Base-by-base conservation (phyloP, 2,797 vertebrate genomes). In the Salmo trutta region DNA sequence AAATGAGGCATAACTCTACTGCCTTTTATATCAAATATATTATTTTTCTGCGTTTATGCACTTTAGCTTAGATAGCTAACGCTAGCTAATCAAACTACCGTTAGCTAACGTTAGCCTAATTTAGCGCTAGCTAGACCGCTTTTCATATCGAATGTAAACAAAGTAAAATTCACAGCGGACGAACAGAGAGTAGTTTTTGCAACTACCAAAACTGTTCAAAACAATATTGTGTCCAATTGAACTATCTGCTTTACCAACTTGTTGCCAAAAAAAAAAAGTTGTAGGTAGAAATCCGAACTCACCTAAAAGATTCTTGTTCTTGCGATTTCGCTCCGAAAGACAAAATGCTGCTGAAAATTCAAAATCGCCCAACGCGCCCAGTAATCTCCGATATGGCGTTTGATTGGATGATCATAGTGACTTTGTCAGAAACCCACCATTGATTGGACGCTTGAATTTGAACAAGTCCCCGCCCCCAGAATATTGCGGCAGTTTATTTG, bases 371-470 rank as follows among this genome's bases (percentile, higher is more conserved):
- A 17, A 67, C 1, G 15, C 17, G 0, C 27, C 4, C 14, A 68
- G 66, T 19, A 4, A 27, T 12, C n/a, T 24, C 21, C 10, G 21
- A 21, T 3, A 10, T 0, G 27, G 27, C 16, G 24, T 10, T 62
- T 67, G 29, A 68, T 68, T 68, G 66, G 66, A 8, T 68, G 29
- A 33, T 17, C 19, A 6, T 16, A 36, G 66, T 36, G 31, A 68
- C 6, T 27, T 7, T 17, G 1, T 1, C 16, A 68, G 6, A 68
- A 33, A 31, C 27, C 16, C 29, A 15, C 31, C 29, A 31, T 68
- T 68, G 66, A 68, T 68, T 68, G 66, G 12, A 68, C 66, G 7
- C 29, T 15, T 10, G 66, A 33, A 68, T 68, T 68, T 68, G 17
- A 68, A 68, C 66, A 68, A 33, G 66, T 19, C 29, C n/a, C 66